Conservation (phyloP, 2,888 invertebrate genomes). For the Teleiodes luculella region DNA sequence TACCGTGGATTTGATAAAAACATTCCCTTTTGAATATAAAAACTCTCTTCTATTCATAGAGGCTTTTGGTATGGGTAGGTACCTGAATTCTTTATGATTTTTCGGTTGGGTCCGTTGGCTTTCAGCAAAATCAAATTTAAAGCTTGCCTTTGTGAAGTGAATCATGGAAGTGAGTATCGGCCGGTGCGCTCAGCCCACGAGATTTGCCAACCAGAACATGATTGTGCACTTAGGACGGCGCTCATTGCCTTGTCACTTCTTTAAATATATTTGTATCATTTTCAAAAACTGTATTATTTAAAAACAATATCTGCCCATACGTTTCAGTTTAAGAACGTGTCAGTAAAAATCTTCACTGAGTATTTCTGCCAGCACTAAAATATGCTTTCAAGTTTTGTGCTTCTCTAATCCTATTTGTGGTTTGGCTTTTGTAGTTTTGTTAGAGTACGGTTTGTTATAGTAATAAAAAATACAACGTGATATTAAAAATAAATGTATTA, state of each 20-base stretch:
- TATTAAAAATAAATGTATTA: too few relatives aligned
- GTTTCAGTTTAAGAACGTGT: too few relatives aligned
- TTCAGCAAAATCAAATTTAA: constrained; percentile 52
- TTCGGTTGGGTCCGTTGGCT: constrained; percentile 34
- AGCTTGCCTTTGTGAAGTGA: constrained; percentile 48
- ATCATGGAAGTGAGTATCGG: constrained; percentile 47
- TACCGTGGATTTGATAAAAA: background rate
- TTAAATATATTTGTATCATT: too few relatives aligned
- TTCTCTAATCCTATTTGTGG: too few relatives aligned
- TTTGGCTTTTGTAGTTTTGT: too few relatives aligned
- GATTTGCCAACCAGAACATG: constrained; percentile 75
- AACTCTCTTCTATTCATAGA: constrained; percentile 41
- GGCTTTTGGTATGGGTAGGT: constrained; percentile 29
- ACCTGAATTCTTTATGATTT: constrained; percentile 53
- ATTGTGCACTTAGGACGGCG: constrained; percentile 64
- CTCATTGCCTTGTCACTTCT: constrained; percentile 17
- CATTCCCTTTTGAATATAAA: constrained; percentile 21
- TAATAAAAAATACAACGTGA: too few relatives aligned
- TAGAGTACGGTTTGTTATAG: too few relatives aligned
- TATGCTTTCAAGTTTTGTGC: too few relatives aligned
- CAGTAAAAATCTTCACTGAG: too few relatives aligned
- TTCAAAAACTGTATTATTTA: too few relatives aligned
- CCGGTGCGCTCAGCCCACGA: constrained; percentile 47
- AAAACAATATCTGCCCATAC: too few relatives aligned
- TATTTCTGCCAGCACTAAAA: too few relatives aligned